Evolutionary conservation across 2,888 invertebrate species (phyloP).

Genomic region (Colostygia pectinataria): DNA sequence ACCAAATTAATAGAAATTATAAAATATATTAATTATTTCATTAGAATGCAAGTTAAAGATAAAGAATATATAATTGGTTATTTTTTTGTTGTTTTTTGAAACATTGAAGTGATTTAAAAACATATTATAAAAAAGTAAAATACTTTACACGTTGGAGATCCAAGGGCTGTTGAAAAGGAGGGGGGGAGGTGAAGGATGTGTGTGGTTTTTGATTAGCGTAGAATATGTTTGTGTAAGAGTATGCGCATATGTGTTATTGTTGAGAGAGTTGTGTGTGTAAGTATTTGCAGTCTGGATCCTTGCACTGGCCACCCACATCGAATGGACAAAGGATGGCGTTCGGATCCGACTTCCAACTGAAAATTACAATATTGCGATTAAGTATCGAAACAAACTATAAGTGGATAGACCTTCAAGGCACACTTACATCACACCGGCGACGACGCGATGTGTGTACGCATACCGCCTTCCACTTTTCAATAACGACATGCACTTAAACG

Average conservation of each 20-base stretch:
- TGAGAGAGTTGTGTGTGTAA: slow-evolving; percentile 63
- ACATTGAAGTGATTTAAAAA: too few relatives aligned
- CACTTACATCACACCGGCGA: slow-evolving; percentile 63
- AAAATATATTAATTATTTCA: too few relatives aligned
- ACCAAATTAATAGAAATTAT: too few relatives aligned
- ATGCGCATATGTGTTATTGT: slow-evolving; percentile 56
- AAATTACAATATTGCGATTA: slow-evolving; percentile 40
- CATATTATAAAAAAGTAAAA: slow-evolving; percentile 47
- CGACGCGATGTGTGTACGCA: slow-evolving; percentile 62
- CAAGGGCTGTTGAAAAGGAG: slow-evolving; percentile 44
- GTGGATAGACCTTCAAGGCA: slow-evolving; percentile 58
- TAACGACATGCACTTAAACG: slow-evolving; percentile 42
- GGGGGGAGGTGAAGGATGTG: slow-evolving; percentile 32
- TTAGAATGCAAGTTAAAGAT: not conserved
- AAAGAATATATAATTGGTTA: too few relatives aligned
- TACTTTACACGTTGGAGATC: slow-evolving; percentile 76
- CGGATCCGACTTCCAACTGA: slow-evolving; percentile 76
- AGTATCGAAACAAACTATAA: slow-evolving; percentile 7
- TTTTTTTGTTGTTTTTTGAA: too few relatives aligned
- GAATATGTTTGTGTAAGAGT: slow-evolving; percentile 37
- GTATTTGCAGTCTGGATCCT: slow-evolving; percentile 77
- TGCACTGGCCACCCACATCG: slow-evolving; percentile 77
- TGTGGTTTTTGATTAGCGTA: slow-evolving; percentile 30
- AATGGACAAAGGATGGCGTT: slow-evolving; percentile 78
- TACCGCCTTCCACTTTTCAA: slow-evolving; percentile 53